Conservation (phyloP, 2,113 vertebrate species). For the Gobio gobio region DNA sequence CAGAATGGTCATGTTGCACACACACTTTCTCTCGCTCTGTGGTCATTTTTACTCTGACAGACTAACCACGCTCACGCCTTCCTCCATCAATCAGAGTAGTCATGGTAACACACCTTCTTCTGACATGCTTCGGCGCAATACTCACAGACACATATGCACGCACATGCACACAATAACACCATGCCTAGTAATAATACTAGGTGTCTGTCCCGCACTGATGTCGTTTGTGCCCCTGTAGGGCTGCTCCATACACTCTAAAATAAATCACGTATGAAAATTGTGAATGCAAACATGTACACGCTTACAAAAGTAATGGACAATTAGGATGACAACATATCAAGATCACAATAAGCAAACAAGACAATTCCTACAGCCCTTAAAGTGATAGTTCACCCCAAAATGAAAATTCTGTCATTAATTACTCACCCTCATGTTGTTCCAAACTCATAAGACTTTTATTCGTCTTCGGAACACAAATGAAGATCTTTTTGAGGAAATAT, state of each 20-base stretch:
- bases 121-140: neutral
- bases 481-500: too few species aligned
- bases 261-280: neutral
- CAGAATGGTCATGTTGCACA: neutral
- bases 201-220: too few species aligned
- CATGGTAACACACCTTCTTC: constrained; percentile 34
- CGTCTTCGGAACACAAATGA: too few species aligned
- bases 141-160: constrained; percentile 25
- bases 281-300: neutral
- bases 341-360: neutral
- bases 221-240: too few species aligned
- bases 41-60: constrained; percentile 17
- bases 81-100: constrained; percentile 35
- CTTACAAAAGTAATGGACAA: neutral
- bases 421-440: too few species aligned
- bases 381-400: too few species aligned
- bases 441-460: too few species aligned
- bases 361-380: neutral
- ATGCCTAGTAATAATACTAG: neutral
- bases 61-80: constrained; percentile 7
- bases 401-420: too few species aligned
- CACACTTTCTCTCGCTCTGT: neutral
- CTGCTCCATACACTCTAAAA: too few species aligned
- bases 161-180: neutral
- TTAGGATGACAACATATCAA: neutral